These are phyloP conservation scores for Gallinago media DNA, from an alignment of 2,113 vertebrate genomes.

Conservation along the genomic window DNA sequence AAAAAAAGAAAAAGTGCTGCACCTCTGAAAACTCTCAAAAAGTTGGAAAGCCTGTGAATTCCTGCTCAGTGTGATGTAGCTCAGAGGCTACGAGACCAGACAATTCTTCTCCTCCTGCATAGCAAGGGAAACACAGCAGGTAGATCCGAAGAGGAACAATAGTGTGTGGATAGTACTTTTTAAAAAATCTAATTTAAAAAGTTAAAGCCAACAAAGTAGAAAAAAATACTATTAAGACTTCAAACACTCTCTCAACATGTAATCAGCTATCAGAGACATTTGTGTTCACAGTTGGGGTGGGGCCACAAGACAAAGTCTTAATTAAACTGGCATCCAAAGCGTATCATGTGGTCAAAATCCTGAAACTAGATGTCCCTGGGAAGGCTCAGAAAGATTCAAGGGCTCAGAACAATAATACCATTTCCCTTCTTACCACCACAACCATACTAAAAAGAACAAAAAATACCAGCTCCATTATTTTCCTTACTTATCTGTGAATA, in stretches of 20 bases:
- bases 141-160: neutral
- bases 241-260: neutral
- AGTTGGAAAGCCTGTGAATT: constrained; percentile 29
- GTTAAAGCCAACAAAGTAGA: neutral
- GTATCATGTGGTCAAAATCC: neutral
- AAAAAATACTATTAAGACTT: neutral
- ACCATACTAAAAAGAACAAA: neutral
- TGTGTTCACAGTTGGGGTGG: neutral
- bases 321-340: neutral
- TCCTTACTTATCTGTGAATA: neutral
- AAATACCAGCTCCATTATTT: neutral
- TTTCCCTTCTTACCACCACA: neutral
- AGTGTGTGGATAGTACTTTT: neutral
- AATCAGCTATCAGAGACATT: neutral
- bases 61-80: neutral
- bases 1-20: neutral
- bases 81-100: neutral
- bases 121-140: constrained; percentile 8
- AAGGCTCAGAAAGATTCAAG: neutral
- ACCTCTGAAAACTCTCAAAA: neutral
- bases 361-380: neutral
- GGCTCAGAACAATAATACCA: neutral
- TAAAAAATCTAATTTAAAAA: neutral
- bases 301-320: neutral
- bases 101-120: neutral